phyloP scores from a whole-genome alignment of 2,888 invertebrate genomes.

The Ophion slaviceki region DNA sequence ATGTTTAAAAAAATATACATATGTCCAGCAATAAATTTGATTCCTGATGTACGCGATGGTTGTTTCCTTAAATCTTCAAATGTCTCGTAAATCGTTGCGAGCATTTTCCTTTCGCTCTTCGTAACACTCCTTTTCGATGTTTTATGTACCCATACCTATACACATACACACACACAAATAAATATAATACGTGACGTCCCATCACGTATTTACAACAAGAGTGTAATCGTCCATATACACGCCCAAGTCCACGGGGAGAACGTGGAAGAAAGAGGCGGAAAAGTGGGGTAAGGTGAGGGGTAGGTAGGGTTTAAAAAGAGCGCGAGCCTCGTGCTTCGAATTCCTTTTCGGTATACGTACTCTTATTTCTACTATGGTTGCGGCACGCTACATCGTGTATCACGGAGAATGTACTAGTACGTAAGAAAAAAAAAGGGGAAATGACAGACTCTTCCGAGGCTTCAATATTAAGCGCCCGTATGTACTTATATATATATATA shows the following conservation, averaged over 20 bases:
- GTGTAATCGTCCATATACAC: constrained; percentile 54
- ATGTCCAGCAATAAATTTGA: constrained; percentile 8
- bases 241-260: constrained; percentile 34
- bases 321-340: constrained; percentile 58
- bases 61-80: constrained; percentile 40
- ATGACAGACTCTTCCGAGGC: constrained; percentile 19
- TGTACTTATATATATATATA: constrained; percentile 1
- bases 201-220: constrained; percentile 59
- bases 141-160: background rate
- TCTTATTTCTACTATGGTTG: constrained; percentile 52
- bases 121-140: background rate
- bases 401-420: constrained; percentile 27
- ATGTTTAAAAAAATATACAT: constrained; percentile 4
- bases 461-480: constrained; percentile 29
- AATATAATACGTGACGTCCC: constrained; percentile 16
- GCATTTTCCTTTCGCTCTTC: constrained; percentile 51
- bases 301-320: constrained; percentile 26
- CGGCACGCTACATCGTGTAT: constrained; percentile 37
- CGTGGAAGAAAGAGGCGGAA: constrained; percentile 31
- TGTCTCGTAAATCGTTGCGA: constrained; percentile 46
- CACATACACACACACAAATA: background rate
- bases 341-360: constrained; percentile 51
- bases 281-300: background rate
- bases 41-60: constrained; percentile 14
- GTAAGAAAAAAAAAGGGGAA: constrained; percentile 10